Base-by-base conservation (phyloP, 1,140 invertebrate species). In the Galleria mellonella region DNA sequence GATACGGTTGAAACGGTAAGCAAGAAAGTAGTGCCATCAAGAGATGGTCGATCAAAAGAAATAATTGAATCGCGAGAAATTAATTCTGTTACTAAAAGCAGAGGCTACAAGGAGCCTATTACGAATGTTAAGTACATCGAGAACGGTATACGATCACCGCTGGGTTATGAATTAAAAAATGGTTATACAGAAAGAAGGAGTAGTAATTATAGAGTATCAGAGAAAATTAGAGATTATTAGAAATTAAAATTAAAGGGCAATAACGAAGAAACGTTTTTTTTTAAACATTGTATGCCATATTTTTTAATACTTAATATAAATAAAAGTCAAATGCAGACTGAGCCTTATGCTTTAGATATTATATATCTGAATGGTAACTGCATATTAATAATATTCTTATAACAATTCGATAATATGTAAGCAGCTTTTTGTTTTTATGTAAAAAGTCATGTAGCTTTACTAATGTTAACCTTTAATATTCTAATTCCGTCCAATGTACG, bases 31-130 rank as follows among this genome's bases (percentile, higher is more conserved):
- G 81, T 92, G 27, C 90, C 91, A 2, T 83, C 88, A 0, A 88
- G 86, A 51, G 88, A 91, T 59, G 91, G 91, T 1, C 77, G 89
- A 23, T 72, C 70, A 9, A 88, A 88, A 47, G 90, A 92, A 63
- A 90, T 90, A 36, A 90, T 92, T 31, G 89, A 92, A 55, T 91
- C 91, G 2, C 90, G 88, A 17, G 91, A 92, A 74, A 89, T 89
- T 1, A 91, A 90, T 65, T 91, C 90, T 1, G 86, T 92, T 15
- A 92, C 90, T 4, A 91, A 90, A 52, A 91, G 90, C 54, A 84
- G 88, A 39, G 82, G 72, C 5, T 89, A 88, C 56, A 86, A 88
- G 27, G 86, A 84, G 44, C 82, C 82, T 36, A 44, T 74, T 29
- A 54, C 74, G 0, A 87, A 62, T 41, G 54, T 75, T 11, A 86